Conservation (phyloP, 2,888 invertebrate species). For the Lydus trimaculatus region DNA sequence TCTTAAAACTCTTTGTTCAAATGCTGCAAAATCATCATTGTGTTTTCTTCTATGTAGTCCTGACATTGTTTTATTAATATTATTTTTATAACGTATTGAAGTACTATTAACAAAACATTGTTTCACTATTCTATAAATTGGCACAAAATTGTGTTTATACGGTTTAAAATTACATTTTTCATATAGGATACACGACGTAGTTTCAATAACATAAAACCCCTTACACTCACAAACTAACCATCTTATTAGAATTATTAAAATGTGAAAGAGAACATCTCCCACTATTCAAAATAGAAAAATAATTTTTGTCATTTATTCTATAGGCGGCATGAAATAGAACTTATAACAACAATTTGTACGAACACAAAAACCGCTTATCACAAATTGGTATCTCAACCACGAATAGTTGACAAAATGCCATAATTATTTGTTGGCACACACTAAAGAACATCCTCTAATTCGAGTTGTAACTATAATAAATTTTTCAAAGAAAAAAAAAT, state of each 20-base stretch:
- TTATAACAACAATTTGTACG: conserved; percentile 5
- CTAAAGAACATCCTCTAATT: conserved; percentile 10
- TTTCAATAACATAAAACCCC: background rate
- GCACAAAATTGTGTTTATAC: background rate
- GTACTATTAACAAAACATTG: background rate
- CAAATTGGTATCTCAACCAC: conserved; percentile 18
- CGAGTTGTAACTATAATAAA: background rate
- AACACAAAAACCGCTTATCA: conserved; percentile 17
- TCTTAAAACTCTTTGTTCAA: conserved; percentile 58
- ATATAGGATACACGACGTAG: background rate
- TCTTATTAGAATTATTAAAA: background rate
- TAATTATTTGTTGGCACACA: conserved; percentile 28
- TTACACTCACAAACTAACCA: background rate
- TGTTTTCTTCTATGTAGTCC: conserved; percentile 41
- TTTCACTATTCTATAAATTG: conserved; percentile 2
- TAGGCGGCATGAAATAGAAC: conserved; percentile 44
- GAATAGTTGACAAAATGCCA: conserved; percentile 56
- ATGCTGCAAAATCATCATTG: conserved; percentile 50
- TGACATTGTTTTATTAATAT: conserved; percentile 18
- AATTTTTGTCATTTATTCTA: conserved; percentile 41
- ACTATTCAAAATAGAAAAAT: conserved; percentile 49
- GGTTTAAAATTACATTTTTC: conserved; percentile 10
- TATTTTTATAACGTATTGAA: no score
- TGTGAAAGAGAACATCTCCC: background rate
- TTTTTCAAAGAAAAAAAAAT: background rate